These are phyloP conservation scores for Agrypnus murinus DNA, from an alignment of 2,888 invertebrate species.

Conservation along the genomic window DNA sequence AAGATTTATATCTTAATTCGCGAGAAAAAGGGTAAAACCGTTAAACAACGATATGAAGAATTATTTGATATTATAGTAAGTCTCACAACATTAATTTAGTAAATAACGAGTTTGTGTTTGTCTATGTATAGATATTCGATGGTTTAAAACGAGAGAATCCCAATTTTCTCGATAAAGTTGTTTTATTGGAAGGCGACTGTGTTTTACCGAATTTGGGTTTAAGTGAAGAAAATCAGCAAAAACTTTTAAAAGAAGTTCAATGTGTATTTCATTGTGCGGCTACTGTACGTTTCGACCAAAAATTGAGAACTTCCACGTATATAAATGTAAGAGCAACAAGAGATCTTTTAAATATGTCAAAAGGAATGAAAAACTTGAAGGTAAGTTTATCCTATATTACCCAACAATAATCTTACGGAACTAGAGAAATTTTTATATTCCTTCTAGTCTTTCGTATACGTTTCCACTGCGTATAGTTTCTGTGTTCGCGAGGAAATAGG, in stretches of 20 bases:
- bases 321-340: slow-evolving; percentile 73
- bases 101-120: background rate
- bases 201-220: slow-evolving; percentile 71
- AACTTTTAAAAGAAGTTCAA: slow-evolving; percentile 71
- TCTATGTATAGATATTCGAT: slow-evolving; percentile 71
- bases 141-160: slow-evolving; percentile 70
- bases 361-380: slow-evolving; percentile 75
- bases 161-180: slow-evolving; percentile 70
- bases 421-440: slow-evolving; percentile 60
- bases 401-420: background rate
- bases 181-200: slow-evolving; percentile 73
- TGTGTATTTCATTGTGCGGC: slow-evolving; percentile 72
- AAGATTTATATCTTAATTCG: slow-evolving; percentile 64
- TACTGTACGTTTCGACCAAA: slow-evolving; percentile 74
- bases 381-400: no score
- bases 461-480: slow-evolving; percentile 61
- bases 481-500: slow-evolving; percentile 56
- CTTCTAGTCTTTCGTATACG: slow-evolving; percentile 62
- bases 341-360: slow-evolving; percentile 71
- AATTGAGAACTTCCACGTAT: slow-evolving; percentile 70
- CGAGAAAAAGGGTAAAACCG: slow-evolving; percentile 64
- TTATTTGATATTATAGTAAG: slow-evolving; percentile 64
- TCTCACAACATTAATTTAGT: background rate
- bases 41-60: slow-evolving; percentile 70
- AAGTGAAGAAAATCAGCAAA: slow-evolving; percentile 70